These are phyloP conservation scores for Mionectes olivaceus DNA, from an alignment of 2,797 vertebrate genomes.

Conservation along the genomic window DNA sequence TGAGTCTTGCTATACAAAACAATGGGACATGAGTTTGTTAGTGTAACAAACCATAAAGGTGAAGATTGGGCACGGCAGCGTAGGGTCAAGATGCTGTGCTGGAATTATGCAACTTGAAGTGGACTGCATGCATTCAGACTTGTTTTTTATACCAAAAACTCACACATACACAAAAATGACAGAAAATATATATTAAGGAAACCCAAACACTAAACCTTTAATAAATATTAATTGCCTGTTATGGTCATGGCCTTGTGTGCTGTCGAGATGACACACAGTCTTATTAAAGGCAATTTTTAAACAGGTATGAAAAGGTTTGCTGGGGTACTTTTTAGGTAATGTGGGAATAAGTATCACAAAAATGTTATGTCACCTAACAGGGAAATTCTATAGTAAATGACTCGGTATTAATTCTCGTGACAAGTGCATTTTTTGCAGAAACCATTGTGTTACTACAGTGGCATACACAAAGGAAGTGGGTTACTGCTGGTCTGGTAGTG, in stretches of 20 bases:
- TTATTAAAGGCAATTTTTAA: neutral
- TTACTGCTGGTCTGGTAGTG: neutral
- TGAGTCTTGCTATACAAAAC: neutral
- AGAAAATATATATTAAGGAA: neutral
- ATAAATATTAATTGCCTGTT: neutral
- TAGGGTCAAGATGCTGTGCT: neutral
- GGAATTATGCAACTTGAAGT: neutral
- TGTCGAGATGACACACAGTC: neutral
- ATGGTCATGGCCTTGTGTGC: accelerated
- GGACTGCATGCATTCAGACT: neutral
- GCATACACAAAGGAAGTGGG: neutral
- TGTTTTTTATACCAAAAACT: neutral
- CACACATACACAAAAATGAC: neutral
- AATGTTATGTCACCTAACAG: neutral
- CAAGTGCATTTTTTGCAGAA: conserved; percentile 10
- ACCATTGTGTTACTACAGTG: neutral
- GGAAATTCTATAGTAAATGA: neutral
- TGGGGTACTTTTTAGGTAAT: neutral
- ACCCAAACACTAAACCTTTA: neutral
- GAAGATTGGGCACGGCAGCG: neutral
- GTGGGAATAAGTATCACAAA: neutral
- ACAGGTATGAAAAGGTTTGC: neutral
- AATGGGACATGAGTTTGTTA: neutral
- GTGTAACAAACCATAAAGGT: neutral
- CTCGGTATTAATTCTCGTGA: neutral